Base-by-base conservation (phyloP, 2,888 invertebrate species). In the Drosophila diplacantha region DNA sequence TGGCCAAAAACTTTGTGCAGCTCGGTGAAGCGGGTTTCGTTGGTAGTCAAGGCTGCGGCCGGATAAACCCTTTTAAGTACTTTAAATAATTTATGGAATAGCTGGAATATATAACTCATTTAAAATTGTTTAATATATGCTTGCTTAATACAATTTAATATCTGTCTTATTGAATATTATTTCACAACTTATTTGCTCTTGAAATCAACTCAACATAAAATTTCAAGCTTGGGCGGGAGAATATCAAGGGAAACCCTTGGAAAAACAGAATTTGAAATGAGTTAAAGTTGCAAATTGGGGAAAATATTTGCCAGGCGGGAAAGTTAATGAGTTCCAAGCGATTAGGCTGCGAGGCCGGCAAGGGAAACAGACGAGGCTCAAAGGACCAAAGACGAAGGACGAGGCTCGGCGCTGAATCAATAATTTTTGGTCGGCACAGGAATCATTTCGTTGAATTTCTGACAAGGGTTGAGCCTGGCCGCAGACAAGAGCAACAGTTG, bases 401-500 rank as follows among this genome's bases (percentile, higher is more conserved):
- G 14, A 39, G 14, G 39, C 8, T 66, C 38, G 52, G 41, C 29
- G 46, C 47, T 66, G 59, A 66, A 66, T 66, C 65, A 67, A 66
- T 66, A 67, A 58, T 52, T 55, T 51, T 20, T 31, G 18, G 29
- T 31, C 3, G 44, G 22, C n/a, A n/a, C 39, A 41, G 24, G 22
- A 60, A 60, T 58, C 32, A 58, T 47, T 43, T 24, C 24, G 49
- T 61, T 66, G 58, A 67, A 67, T 66, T 57, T 66, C 57, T 66
- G 65, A 66, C 47, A 67, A 66, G 65, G 65, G 65, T 66, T 61
- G 46, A 20, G 34, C 11, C 2, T 14, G 7, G 14, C 20, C 31
- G 24, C 38, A 31, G 31, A 50, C 51, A 67, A 43, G 58, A 66
- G 72, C 68, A 74, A 76, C 61, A 63, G 69, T 71, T 74, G 37